These are phyloP conservation scores for Muntiacus reevesi DNA, from an alignment of 2,113 vertebrate species.

Conservation along the genomic window DNA sequence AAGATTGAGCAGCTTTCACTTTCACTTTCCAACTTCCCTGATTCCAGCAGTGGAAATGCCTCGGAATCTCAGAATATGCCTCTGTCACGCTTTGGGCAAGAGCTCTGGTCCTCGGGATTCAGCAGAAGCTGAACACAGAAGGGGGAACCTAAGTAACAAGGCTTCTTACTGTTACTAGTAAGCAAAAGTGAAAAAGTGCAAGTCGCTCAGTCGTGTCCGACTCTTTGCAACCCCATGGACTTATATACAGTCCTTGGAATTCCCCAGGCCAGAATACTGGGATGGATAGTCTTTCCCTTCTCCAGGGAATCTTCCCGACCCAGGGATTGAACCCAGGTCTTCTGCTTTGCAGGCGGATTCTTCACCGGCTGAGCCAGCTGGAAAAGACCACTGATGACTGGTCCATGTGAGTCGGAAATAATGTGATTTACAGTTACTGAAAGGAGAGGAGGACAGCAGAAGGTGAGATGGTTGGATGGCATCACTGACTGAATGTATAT, in stretches of 20 bases:
- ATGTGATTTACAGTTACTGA: background rate
- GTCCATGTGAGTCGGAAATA: background rate
- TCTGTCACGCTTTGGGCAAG: background rate
- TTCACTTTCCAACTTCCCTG: background rate
- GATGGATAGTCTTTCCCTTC: background rate
- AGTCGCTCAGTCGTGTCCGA: rapidly evolving
- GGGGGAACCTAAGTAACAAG: background rate
- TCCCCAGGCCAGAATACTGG: background rate
- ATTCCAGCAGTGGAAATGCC: background rate
- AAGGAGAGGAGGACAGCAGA: background rate
- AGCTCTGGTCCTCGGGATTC: background rate
- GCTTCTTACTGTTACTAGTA: background rate
- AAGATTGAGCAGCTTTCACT: background rate
- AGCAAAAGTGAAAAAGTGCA: background rate
- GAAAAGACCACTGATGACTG: background rate
- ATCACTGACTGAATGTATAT: background rate
- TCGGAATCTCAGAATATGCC: background rate
- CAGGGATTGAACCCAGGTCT: background rate
- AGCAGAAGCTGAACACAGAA: background rate
- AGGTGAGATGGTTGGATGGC: background rate
- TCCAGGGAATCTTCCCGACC: background rate
- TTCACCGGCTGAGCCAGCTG: background rate
- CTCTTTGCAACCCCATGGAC: background rate
- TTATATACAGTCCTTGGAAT: too few relatives aligned
- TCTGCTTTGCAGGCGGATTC: background rate